phyloP scores from a whole-genome alignment of 1,140 invertebrate species.

The Brachionus rotundiformis region DNA sequence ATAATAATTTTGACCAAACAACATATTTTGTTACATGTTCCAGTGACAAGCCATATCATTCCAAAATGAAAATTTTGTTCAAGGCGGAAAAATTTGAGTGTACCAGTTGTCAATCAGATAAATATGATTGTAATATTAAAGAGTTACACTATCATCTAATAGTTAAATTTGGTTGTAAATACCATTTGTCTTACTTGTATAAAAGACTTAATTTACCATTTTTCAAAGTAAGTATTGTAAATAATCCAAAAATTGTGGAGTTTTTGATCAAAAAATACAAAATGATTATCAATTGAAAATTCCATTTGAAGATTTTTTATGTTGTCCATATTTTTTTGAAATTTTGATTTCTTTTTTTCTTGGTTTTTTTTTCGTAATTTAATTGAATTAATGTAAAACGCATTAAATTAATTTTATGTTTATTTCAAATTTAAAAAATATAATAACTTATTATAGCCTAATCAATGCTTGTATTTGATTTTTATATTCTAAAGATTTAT shows the following conservation, averaged over 20 bases:
- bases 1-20: slow-evolving; percentile 5
- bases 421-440: neutral
- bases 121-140: slow-evolving; percentile 34
- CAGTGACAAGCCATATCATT: slow-evolving; percentile 6
- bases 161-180: slow-evolving; percentile 37
- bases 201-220: slow-evolving; percentile 31
- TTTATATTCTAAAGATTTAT: neutral
- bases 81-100: slow-evolving; percentile 21
- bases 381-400: slow-evolving; percentile 31
- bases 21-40: slow-evolving; percentile 42
- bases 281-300: slow-evolving; percentile 13
- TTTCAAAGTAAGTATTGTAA: slow-evolving; percentile 39
- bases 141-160: slow-evolving; percentile 38
- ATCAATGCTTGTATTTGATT: slow-evolving; percentile 4
- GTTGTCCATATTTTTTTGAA: neutral
- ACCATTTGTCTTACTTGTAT: slow-evolving; percentile 22
- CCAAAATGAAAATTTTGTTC: slow-evolving; percentile 18
- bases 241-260: slow-evolving; percentile 23
- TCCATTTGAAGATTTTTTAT: neutral
- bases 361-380: neutral
- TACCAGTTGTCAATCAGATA: neutral
- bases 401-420: slow-evolving; percentile 6
- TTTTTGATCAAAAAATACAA: slow-evolving; percentile 31
- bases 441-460: neutral
- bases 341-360: neutral